phyloP scores from a whole-genome alignment of 2,888 invertebrate genomes.

The Apamea anceps region DNA sequence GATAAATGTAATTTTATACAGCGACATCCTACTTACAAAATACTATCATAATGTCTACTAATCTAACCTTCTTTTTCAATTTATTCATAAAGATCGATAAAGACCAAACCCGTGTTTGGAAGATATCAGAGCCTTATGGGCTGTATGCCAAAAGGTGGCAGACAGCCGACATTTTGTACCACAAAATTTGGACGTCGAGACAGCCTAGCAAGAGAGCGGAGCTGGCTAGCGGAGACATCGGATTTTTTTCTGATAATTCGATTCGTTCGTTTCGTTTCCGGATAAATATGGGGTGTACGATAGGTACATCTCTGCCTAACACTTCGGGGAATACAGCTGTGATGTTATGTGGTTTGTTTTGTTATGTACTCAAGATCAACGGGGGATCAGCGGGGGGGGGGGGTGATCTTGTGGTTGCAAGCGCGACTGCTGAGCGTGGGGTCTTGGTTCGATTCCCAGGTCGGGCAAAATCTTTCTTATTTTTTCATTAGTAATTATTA shows the following conservation, averaged over 20 bases:
- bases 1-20: neutral
- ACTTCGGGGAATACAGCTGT: neutral
- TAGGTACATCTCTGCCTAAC: neutral
- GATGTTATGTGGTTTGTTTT: neutral
- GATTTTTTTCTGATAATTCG: neutral
- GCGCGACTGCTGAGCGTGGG: too few relatives aligned
- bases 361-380: too few relatives aligned
- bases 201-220: neutral
- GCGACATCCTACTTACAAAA: conserved; percentile 8
- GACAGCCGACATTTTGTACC: neutral
- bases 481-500: too few relatives aligned
- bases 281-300: neutral
- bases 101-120: neutral
- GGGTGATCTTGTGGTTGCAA: too few relatives aligned
- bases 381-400: too few relatives aligned
- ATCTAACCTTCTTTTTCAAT: neutral
- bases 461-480: too few relatives aligned
- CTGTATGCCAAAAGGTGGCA: neutral
- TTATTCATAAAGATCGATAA: neutral
- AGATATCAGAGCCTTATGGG: neutral
- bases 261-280: neutral
- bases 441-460: too few relatives aligned
- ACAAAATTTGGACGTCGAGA: neutral
- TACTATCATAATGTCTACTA: neutral
- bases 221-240: neutral